Evolutionary conservation across 1,140 invertebrate genomes (phyloP).

Genomic region (Lamellibrachia luymesi): DNA sequence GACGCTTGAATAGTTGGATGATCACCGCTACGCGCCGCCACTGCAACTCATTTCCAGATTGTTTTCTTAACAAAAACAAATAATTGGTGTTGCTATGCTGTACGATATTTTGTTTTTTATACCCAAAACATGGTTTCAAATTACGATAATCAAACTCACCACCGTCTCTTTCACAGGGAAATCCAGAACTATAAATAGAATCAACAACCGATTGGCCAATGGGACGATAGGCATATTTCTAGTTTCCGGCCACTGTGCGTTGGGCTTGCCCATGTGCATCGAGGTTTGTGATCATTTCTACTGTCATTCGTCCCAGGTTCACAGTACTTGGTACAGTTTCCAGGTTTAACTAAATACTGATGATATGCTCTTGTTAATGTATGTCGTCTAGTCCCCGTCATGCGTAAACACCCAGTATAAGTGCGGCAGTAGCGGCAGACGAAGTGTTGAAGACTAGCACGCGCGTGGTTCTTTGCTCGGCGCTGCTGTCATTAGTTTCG

Average conservation of each 20-base stretch:
- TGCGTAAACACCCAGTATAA: not conserved
- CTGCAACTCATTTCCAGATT: not conserved
- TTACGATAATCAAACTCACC: not conserved
- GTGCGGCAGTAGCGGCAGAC: not conserved
- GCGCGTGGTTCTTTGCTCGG: not conserved
- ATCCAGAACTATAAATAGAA: not conserved
- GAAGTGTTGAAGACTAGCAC: not conserved
- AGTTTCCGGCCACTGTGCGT: not conserved
- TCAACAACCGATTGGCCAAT: not conserved
- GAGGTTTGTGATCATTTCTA: not conserved
- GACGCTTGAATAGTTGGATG: not conserved
- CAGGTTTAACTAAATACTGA: not conserved
- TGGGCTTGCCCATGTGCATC: not conserved
- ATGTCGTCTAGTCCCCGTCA: not conserved
- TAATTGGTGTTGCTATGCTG: not conserved
- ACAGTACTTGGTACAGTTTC: not conserved
- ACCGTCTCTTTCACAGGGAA: not conserved
- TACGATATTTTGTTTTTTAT: not conserved
- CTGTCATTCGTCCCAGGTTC: not conserved
- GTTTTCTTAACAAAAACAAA: not conserved
- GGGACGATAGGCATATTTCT: not conserved
- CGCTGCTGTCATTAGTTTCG: no score
- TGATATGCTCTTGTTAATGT: not conserved
- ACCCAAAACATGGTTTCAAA: not conserved
- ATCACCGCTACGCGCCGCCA: not conserved